Percentiles rank a stretch among this genome's conserved stretches.
Evolutionary conservation across 2,888 invertebrate genomes (phyloP).

Genomic region (Trilocha varians): DNA sequence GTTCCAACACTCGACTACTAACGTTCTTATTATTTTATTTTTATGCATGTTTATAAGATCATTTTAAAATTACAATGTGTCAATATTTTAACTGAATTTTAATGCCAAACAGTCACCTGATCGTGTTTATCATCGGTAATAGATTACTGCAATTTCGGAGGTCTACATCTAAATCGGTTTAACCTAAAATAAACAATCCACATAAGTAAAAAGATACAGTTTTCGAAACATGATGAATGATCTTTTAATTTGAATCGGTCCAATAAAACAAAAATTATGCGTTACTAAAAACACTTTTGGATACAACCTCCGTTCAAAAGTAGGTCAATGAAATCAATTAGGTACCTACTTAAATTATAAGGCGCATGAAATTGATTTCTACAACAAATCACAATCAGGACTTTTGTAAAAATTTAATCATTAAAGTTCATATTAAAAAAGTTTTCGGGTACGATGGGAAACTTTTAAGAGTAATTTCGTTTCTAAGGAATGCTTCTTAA

Average conservation of each 20-base stretch:
- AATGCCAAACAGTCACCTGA: not conserved
- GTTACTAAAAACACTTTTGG: too few species aligned
- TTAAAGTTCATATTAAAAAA: constrained; percentile 35
- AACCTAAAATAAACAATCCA: too few species aligned
- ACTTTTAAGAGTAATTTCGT: constrained; percentile 25
- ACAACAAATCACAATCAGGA: constrained; percentile 2
- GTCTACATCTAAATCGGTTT: too few species aligned
- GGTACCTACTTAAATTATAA: too few species aligned
- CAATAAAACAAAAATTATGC: too few species aligned
- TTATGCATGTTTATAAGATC: constrained; percentile 20
- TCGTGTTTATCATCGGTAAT: too few species aligned
- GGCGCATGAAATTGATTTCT: constrained; percentile 1
- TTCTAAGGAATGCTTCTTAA: constrained; percentile 20
- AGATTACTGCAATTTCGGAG: too few species aligned
- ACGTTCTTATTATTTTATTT: constrained; percentile 16
- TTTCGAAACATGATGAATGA: too few species aligned
- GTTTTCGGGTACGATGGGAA: constrained; percentile 28
- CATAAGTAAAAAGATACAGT: too few species aligned
- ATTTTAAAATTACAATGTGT: not conserved
- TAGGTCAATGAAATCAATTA: too few species aligned
- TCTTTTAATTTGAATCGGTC: too few species aligned
- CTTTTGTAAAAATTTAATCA: constrained; percentile 16
- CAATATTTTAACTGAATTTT: not conserved
- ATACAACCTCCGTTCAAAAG: too few species aligned
- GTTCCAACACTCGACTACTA: constrained; percentile 17